Percentiles rank a stretch among this genome's conserved stretches.
phyloP scores from a whole-genome alignment of 2,888 invertebrate genomes.

The Tetramorium bicarinatum region DNA sequence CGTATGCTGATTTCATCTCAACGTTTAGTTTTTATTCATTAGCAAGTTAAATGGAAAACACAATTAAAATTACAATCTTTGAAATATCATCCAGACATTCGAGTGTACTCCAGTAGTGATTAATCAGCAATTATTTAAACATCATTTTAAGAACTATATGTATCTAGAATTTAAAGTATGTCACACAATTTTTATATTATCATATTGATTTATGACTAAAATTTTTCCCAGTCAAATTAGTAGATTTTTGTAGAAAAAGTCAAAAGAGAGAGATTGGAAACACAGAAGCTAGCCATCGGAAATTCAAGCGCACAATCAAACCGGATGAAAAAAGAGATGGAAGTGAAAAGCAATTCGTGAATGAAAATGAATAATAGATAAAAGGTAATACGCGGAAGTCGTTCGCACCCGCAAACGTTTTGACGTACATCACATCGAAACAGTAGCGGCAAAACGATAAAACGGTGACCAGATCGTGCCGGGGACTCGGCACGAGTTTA shows the following conservation, averaged over 20 bases:
- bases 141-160: not conserved
- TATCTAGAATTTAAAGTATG: not conserved
- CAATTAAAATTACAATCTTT: not conserved
- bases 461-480: constrained; percentile 24
- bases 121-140: not conserved
- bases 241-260: not conserved
- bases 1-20: not conserved
- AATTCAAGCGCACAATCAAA: not conserved
- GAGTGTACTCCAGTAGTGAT: not conserved
- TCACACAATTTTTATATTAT: not conserved
- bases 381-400: constrained; percentile 12
- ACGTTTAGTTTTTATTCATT: not conserved
- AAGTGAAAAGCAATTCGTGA: not conserved
- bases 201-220: not conserved
- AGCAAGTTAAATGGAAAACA: not conserved
- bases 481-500: constrained; percentile 46
- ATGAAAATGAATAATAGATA: constrained; percentile 22
- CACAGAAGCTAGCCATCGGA: not conserved
- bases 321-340: not conserved
- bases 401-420: constrained; percentile 39
- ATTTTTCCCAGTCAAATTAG: not conserved
- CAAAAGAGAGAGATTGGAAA: not conserved
- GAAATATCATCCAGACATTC: not conserved
- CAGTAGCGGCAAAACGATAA: constrained; percentile 40
- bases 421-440: constrained; percentile 51